Conservation (phyloP, 1,140 invertebrate species). For the Diorhabda sublineata region DNA sequence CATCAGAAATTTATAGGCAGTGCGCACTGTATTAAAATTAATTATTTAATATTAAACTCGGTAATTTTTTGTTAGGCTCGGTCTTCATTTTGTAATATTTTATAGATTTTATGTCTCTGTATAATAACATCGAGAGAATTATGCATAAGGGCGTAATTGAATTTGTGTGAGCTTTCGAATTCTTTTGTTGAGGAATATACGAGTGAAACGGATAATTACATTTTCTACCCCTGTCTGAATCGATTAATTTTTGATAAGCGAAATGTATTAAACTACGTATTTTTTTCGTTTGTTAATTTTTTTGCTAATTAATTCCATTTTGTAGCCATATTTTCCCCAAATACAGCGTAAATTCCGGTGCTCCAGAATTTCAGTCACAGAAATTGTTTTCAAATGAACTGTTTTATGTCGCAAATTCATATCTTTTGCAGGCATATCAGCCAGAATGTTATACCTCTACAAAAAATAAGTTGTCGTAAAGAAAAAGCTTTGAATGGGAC, state of each 20-base stretch:
- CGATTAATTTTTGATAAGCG: neutral
- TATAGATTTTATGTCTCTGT: conserved; percentile 37
- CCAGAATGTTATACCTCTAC: too few species aligned
- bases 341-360: too few species aligned
- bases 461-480: too few species aligned
- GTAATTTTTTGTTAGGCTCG: conserved; percentile 39
- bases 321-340: too few species aligned
- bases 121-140: conserved; percentile 36
- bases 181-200: conserved; percentile 21
- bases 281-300: neutral
- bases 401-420: too few species aligned
- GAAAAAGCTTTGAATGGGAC: too few species aligned
- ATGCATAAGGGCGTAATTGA: conserved; percentile 36
- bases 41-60: conserved; percentile 46
- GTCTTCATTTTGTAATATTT: conserved; percentile 36
- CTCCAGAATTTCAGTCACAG: too few species aligned
- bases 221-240: neutral
- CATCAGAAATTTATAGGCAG: conserved; percentile 42
- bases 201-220: conserved; percentile 2
- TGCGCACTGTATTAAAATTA: conserved; percentile 45
- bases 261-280: neutral
- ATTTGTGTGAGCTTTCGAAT: conserved; percentile 24
- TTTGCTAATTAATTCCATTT: too few species aligned
- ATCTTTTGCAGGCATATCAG: too few species aligned
- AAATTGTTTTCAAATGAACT: too few species aligned